Evolutionary conservation across 2,888 invertebrate species (phyloP), one percentile per base, ranked within the genome.

Genomic region (Lypha dubia): DNA sequence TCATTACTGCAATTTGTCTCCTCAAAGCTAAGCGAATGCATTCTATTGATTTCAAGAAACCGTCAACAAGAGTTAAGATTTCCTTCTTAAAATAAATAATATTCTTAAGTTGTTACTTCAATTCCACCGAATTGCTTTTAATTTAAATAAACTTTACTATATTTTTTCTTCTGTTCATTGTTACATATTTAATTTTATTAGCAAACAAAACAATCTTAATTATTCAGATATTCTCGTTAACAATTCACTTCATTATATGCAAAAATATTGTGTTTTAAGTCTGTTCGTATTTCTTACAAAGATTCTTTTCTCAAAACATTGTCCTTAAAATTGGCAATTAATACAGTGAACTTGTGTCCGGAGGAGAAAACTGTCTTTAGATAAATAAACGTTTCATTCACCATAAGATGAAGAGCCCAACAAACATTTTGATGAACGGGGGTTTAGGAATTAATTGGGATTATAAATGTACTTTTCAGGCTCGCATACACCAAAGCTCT

Each of bases 261-360:
- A 24, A 17, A 46, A 67, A 67, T 9, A 35, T 38, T 58, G n/a
- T 53, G 13, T 38, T 3, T 58, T 35, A n/a, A 11, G 4, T 74
- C 20, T 56, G 11, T 58, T 35, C 35, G 20, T 32, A 60, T 60
- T 49, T 60, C 28, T 49, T 60, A 0, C 11, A 73, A 38, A 49
- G n/a, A 44, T 77, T 13, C n/a, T 38, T n/a, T n/a, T 24, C 58
- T 75, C 22, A 44, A 35, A 41, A 44, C 28, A 51, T 15, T 77
- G 67, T 60, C 76, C 76, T 77, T 77, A 77, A 68, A 67, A 77
- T 68, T 77, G 76, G 51, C 76, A 77, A 68, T 77, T 41, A 58
- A 67, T 58, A 67, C 67, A 49, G 35, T 58, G 58, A 74, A 67
- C 67, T 76, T 76, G 53, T 76, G 76, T 67, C 46, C 67, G 24